phyloP scores from a whole-genome alignment of 2,888 invertebrate genomes.

The Pemphredon lugubris region DNA sequence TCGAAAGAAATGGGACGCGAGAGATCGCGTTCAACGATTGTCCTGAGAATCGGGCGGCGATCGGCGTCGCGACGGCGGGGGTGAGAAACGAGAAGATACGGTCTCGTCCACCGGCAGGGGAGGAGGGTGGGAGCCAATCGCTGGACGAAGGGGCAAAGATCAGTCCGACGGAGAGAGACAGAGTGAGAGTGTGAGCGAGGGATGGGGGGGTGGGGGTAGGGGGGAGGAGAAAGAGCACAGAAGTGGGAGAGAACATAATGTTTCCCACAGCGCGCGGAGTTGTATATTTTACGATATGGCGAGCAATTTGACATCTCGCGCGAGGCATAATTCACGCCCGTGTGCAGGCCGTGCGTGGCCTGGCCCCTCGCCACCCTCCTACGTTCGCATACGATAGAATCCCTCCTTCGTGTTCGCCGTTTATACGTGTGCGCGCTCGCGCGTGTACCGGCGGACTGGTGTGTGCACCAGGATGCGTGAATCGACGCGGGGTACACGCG shows the following conservation, averaged over 20 bases:
- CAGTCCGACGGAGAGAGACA: constrained; percentile 12
- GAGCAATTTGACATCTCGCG: constrained; percentile 82
- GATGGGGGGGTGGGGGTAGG: no score
- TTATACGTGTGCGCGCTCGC: constrained; percentile 28
- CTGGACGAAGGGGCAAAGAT: constrained; percentile 35
- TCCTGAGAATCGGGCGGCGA: no score
- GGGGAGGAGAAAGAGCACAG: no score
- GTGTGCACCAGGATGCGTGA: constrained; percentile 5
- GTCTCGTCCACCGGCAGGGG: neutral
- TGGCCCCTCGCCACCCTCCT: constrained; percentile 39
- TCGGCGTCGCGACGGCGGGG: neutral
- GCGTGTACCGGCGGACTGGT: constrained; percentile 35
- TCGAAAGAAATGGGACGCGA: no score
- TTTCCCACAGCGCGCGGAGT: constrained; percentile 81
- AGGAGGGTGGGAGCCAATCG: neutral
- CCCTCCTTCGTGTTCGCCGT: neutral
- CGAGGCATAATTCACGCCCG: constrained; percentile 80
- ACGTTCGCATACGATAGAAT: constrained; percentile 37
- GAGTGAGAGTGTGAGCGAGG: constrained; percentile 13
- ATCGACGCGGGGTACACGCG: constrained; percentile 38
- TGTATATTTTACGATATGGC: constrained; percentile 81
- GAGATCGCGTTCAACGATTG: no score
- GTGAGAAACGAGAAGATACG: neutral
- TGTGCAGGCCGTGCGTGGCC: constrained; percentile 54
- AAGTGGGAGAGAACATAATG: constrained; percentile 76